Evolutionary conservation across 2,888 invertebrate genomes (phyloP).

Genomic region (Drosophila cognata): DNA sequence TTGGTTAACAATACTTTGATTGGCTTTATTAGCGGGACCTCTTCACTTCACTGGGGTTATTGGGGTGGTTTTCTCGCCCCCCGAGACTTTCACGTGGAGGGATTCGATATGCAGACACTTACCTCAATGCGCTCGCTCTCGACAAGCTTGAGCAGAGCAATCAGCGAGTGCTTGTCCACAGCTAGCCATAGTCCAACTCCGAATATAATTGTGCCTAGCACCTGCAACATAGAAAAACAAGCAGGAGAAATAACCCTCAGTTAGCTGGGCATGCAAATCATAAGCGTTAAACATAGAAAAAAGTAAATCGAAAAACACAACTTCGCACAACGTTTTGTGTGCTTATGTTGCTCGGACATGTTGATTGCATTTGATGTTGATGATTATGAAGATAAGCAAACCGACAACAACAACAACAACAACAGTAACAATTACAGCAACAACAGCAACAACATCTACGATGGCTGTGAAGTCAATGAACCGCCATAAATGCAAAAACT

Average conservation of each 20-base stretch:
- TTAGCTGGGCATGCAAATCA: conserved; percentile 46
- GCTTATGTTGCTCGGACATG: conserved; percentile 63
- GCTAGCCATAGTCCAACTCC: conserved; percentile 90
- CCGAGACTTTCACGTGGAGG: conserved; percentile 44
- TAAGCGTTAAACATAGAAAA: conserved; percentile 29
- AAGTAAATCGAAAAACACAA: conserved; percentile 26
- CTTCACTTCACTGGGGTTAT: not conserved
- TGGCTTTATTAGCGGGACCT: conserved; percentile 8
- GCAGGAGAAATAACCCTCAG: conserved; percentile 26
- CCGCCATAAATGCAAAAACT: conserved; percentile 65
- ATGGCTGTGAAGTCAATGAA: conserved; percentile 62
- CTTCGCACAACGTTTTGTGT: conserved; percentile 42
- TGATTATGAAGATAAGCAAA: conserved; percentile 49
- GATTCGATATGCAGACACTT: conserved; percentile 77
- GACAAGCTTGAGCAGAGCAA: conserved; percentile 87
- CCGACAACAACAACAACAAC: conserved; percentile 19
- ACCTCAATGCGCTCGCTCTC: conserved; percentile 87
- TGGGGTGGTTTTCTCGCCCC: conserved; percentile 30
- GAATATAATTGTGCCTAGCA: conserved; percentile 87
- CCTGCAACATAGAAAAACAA: conserved; percentile 66
- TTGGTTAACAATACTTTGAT: conserved; percentile 25
- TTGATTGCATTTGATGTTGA: conserved; percentile 71
- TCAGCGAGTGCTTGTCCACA: conserved; percentile 89
- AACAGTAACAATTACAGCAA: conserved; percentile 20
- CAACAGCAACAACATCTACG: conserved; percentile 8